Base-by-base conservation (phyloP, 2,797 vertebrate genomes). In the Ctenochaetus hawaiiensis region DNA sequence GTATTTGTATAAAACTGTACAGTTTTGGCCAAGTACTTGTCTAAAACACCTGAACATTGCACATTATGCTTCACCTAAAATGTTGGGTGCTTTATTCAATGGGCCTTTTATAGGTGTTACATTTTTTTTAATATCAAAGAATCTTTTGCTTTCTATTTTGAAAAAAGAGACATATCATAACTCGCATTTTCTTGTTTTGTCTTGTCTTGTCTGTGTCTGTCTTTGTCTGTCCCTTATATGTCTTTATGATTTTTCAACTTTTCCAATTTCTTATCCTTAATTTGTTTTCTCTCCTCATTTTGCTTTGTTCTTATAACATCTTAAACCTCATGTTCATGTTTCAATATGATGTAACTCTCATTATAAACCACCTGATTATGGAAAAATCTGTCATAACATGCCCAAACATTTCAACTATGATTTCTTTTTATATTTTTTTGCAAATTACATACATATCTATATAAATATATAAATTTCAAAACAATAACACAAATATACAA, bases 101-200 rank as follows among this genome's bases (percentile, higher is more conserved):
- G 61, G 87, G 82, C 86, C 84, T 57, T 18, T 22, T 82, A 10
- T 66, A 79, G 53, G 65, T 84, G 77, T 87, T 68, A 62, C 5
- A 7, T 52, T 75, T 66, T 66, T 80, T 45, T 85, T 52, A 44
- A 82, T 89, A 73, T 86, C 39, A 66, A 81, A 67, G 23, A 86
- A 79, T 77, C 14, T 73, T 91, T 84, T 87, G 60, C 49, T 86
- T 89, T 90, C 64, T 92, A 80, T 89, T 88, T 74, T 87, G 49
- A 62, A 72, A 81, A 91, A 82, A 87, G 89, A 88, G 75, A 94
- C 89, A 89, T 90, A 89, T 95, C 95, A 94, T 96, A 95, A 96
- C 94, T 94, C 83, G 53, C 95, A 94, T 95, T 95, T 96, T 96
- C 94, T 94, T 95, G 93, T 95, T 93, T 92, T 96, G 94, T 95